Evolutionary conservation across 2,797 vertebrate species (phyloP).

Genomic region (Carcharodon carcharias): DNA sequence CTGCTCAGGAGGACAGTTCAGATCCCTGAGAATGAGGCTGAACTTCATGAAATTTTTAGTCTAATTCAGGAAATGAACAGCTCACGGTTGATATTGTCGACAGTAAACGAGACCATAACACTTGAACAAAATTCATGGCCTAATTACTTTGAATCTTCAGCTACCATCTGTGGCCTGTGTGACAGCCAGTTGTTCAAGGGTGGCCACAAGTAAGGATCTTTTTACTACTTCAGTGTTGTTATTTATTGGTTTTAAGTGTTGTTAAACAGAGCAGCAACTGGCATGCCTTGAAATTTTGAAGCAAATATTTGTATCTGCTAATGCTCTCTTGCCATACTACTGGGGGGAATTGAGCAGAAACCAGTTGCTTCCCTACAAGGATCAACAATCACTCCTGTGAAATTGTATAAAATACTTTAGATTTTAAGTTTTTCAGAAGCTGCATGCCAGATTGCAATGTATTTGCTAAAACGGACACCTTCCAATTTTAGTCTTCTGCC

Average conservation of each 20-base stretch:
- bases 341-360: background rate
- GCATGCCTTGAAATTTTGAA: background rate
- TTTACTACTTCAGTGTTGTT: background rate
- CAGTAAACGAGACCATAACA: constrained; percentile 66
- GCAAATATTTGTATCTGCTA: constrained; percentile 33
- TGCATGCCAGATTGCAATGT: background rate
- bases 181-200: constrained; percentile 82
- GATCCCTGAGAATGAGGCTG: constrained; percentile 82
- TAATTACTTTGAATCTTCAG: constrained; percentile 80
- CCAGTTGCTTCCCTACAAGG: background rate
- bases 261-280: background rate
- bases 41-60: constrained; percentile 75
- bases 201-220: constrained; percentile 70
- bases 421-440: background rate
- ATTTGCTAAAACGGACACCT: background rate
- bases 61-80: constrained; percentile 87
- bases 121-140: constrained; percentile 85
- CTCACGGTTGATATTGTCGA: constrained; percentile 71
- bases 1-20: constrained; percentile 77
- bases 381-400: background rate
- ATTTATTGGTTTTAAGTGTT: background rate
- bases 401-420: background rate
- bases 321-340: background rate
- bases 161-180: constrained; percentile 81
- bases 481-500: background rate